These are phyloP conservation scores for Ruditapes philippinarum DNA, from an alignment of 1,140 invertebrate species.

Conservation along the genomic window DNA sequence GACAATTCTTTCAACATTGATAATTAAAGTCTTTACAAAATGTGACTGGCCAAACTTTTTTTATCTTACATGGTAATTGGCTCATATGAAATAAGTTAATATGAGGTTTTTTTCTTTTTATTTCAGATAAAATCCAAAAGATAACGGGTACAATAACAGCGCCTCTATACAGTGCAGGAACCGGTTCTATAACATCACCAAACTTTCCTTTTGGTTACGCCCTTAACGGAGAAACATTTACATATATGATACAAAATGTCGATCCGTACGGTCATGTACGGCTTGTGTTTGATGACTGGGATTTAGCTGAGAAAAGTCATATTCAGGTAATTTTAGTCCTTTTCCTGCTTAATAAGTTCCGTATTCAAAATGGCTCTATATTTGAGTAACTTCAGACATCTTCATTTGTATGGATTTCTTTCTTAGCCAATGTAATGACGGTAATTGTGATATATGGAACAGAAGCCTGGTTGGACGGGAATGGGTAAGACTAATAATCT, in stretches of 20 bases:
- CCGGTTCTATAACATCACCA: conserved; percentile 78
- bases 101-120: neutral
- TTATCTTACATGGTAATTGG: too few relatives aligned
- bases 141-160: conserved; percentile 76
- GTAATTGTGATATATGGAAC: too few relatives aligned
- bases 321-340: conserved; percentile 80
- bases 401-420: too few relatives aligned
- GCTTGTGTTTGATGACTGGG: conserved; percentile 83
- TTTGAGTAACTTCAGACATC: too few relatives aligned
- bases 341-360: neutral
- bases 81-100: too few relatives aligned
- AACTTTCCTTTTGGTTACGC: conserved; percentile 83
- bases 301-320: conserved; percentile 79
- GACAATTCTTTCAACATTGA: too few relatives aligned
- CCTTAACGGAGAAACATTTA: conserved; percentile 83
- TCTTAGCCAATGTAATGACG: too few relatives aligned
- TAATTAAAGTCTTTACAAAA: too few relatives aligned
- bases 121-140: conserved; percentile 78
- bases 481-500: too few relatives aligned
- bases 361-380: too few relatives aligned
- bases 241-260: conserved; percentile 82
- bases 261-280: conserved; percentile 82
- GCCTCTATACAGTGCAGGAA: conserved; percentile 69
- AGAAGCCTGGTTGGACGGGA: too few relatives aligned
- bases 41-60: too few relatives aligned